Conservation (phyloP, 92 coral and sea anemone species). For the Galaxea fascicularis region DNA sequence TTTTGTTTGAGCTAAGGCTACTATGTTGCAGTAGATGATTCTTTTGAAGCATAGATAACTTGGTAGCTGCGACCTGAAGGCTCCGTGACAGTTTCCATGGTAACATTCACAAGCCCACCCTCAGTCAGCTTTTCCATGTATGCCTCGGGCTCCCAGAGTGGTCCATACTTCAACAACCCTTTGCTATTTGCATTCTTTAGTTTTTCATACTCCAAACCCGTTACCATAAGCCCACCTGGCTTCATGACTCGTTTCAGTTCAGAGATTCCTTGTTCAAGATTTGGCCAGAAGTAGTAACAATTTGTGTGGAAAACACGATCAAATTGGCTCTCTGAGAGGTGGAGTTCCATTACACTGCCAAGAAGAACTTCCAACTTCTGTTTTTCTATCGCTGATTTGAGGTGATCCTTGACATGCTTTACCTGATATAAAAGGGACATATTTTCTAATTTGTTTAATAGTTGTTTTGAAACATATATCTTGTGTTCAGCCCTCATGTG, state of each 20-base stretch:
- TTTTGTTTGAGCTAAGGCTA: too few relatives aligned
- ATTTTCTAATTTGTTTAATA: neutral
- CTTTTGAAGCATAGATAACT: slow-evolving; percentile 16
- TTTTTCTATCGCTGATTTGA: slow-evolving; percentile 10
- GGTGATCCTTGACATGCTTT: neutral
- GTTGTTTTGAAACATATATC: neutral
- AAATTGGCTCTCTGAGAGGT: slow-evolving; percentile 3
- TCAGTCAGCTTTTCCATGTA: slow-evolving; percentile 11
- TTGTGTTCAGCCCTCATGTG: neutral
- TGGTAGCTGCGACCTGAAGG: neutral
- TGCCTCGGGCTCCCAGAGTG: slow-evolving; percentile 3
- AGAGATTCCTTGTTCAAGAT: slow-evolving; percentile 18
- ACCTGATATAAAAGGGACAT: neutral
- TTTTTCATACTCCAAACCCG: neutral
- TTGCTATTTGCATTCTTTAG: neutral
- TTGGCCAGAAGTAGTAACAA: slow-evolving; percentile 53
- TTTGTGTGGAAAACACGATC: slow-evolving; percentile 43
- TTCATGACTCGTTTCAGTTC: slow-evolving; percentile 39
- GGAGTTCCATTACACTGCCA: slow-evolving; percentile 37
- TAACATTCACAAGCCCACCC: slow-evolving; percentile 17
- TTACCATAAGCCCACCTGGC: slow-evolving; percentile 35
- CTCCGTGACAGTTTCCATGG: slow-evolving; percentile 17
- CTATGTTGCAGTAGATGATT: neutral
- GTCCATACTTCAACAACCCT: slow-evolving; percentile 25
- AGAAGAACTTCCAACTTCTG: slow-evolving; percentile 9